Conservation (phyloP, 2,888 invertebrate species). For the Neocrepidodera transversa region DNA sequence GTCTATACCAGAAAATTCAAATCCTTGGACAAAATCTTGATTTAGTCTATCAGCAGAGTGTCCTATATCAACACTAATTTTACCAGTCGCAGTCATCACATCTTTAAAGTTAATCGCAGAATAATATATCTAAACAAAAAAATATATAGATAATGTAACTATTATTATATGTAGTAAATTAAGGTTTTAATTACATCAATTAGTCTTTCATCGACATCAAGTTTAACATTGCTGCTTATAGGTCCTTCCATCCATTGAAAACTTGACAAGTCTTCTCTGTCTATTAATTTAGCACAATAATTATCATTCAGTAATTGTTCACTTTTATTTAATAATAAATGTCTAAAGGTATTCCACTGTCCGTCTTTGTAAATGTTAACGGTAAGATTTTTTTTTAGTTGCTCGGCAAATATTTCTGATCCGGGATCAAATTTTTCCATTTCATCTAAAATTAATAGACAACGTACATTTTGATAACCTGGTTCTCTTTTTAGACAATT, state of each 20-base stretch:
- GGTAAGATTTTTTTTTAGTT: slow-evolving; percentile 75
- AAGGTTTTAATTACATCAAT: not conserved
- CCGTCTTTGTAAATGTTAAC: slow-evolving; percentile 77
- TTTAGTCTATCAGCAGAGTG: slow-evolving; percentile 69
- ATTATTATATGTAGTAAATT: too few species aligned
- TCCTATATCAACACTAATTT: slow-evolving; percentile 78
- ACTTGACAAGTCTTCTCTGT: slow-evolving; percentile 86
- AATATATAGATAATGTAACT: too few species aligned
- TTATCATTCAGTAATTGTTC: slow-evolving; percentile 64
- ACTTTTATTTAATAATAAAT: slow-evolving; percentile 70
- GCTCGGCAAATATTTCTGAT: slow-evolving; percentile 66
- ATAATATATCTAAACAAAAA: slow-evolving; percentile 61
- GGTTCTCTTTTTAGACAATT: slow-evolving; percentile 73
- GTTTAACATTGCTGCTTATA: not conserved
- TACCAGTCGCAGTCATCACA: slow-evolving; percentile 92
- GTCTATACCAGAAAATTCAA: slow-evolving; percentile 70
- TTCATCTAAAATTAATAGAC: slow-evolving; percentile 64
- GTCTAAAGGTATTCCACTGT: slow-evolving; percentile 74
- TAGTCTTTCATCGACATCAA: not conserved
- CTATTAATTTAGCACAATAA: slow-evolving; percentile 78
- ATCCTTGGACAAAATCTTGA: slow-evolving; percentile 73
- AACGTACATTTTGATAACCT: slow-evolving; percentile 57
- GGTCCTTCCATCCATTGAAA: slow-evolving; percentile 82
- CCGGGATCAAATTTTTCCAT: slow-evolving; percentile 71
- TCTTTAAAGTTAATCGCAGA: slow-evolving; percentile 92